Conservation (phyloP, 2,888 invertebrate genomes). For the Deroplatys truncata region DNA sequence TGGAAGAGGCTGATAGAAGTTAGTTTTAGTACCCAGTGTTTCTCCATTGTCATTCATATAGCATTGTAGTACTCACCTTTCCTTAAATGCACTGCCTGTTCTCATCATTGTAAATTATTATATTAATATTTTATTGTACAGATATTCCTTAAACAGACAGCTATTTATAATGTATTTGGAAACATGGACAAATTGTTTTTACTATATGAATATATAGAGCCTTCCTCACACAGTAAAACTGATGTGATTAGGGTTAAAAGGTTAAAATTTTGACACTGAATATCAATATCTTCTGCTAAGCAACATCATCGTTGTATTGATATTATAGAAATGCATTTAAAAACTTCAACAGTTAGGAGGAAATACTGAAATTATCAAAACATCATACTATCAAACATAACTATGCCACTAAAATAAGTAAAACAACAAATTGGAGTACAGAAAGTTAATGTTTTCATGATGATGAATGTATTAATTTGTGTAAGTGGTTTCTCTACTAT, state of each 20-base stretch:
- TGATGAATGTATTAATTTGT: too few relatives aligned
- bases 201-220: background rate
- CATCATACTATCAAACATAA: background rate
- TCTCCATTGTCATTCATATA: background rate
- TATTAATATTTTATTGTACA: background rate
- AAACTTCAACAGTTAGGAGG: background rate
- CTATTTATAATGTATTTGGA: background rate
- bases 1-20: background rate
- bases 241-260: background rate
- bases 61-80: background rate
- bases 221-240: background rate
- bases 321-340: background rate
- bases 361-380: conserved; percentile 9
- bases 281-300: background rate
- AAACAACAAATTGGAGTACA: background rate
- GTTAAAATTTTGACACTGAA: background rate
- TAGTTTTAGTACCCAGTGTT: background rate
- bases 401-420: background rate
- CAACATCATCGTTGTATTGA: conserved; percentile 10
- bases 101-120: background rate
- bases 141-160: background rate
- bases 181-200: background rate
- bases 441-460: background rate
- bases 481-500: too few relatives aligned
- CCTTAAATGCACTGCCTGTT: background rate